Percentiles rank a stretch among this genome's conserved stretches.
These are phyloP conservation scores for Syngnathus scovelli DNA, from an alignment of 2,113 vertebrate genomes.

Conservation along the genomic window DNA sequence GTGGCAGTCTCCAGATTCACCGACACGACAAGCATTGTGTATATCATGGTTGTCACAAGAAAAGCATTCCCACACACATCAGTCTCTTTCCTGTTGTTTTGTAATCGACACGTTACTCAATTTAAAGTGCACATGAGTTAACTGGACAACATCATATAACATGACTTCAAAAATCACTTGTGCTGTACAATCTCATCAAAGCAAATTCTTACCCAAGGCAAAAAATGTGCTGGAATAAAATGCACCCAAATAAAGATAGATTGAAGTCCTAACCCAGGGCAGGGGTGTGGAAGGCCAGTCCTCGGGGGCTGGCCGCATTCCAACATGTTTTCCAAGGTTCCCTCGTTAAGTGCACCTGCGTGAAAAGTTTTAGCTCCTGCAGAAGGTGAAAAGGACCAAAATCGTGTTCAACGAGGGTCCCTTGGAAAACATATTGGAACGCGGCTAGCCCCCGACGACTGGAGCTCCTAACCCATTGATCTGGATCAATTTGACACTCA, in stretches of 20 bases:
- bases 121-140: slow-evolving; percentile 37
- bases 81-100: slow-evolving; percentile 29
- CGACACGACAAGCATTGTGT: slow-evolving; percentile 48
- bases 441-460: no score
- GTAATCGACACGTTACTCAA: slow-evolving; percentile 33
- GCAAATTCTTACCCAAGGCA: slow-evolving; percentile 21
- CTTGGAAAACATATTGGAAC: no score
- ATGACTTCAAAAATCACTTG: slow-evolving; percentile 53
- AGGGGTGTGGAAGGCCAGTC: no score
- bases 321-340: no score
- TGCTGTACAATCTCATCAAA: slow-evolving; percentile 57
- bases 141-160: slow-evolving; percentile 51
- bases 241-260: slow-evolving; percentile 20
- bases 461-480: no score
- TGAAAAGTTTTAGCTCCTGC: no score
- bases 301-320: no score
- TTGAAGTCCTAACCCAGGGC: no score
- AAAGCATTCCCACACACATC: slow-evolving; percentile 52
- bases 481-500: slow-evolving; percentile 31
- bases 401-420: no score
- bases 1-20: slow-evolving; percentile 31
- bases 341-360: no score
- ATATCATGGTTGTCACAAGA: slow-evolving; percentile 46
- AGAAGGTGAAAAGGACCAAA: no score
- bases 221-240: slow-evolving; percentile 24